phyloP scores from a whole-genome alignment of 2,888 invertebrate genomes.

The Xylota sylvarum region DNA sequence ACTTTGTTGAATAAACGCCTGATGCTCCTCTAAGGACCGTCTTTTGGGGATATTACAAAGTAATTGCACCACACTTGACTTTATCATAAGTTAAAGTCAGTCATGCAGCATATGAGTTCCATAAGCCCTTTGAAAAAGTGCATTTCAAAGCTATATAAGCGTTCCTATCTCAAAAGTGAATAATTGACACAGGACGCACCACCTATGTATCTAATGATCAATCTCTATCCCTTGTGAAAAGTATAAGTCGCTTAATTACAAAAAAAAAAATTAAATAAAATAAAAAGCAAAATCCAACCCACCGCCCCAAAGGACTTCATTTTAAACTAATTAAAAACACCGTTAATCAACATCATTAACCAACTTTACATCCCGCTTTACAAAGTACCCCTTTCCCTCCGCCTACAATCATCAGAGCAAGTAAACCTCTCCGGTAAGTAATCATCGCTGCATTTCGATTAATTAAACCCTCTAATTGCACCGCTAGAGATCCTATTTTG shows the following conservation, averaged over 20 bases:
- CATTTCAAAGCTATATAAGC: too few species aligned
- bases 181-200: background rate
- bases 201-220: constrained; percentile 4
- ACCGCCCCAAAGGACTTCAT: constrained; percentile 5
- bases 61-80: too few species aligned
- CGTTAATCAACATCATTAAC: constrained; percentile 37
- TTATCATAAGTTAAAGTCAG: too few species aligned
- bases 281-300: constrained; percentile 5
- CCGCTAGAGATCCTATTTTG: constrained; percentile 63
- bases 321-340: constrained; percentile 54
- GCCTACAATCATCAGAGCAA: background rate
- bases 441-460: constrained; percentile 73
- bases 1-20: too few species aligned
- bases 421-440: constrained; percentile 45
- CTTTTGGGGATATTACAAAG: too few species aligned
- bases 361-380: constrained; percentile 16
- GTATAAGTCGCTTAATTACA: constrained; percentile 42
- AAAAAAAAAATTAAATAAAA: constrained; percentile 35
- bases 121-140: too few species aligned
- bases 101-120: too few species aligned
- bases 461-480: constrained; percentile 75
- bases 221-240: background rate
- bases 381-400: constrained; percentile 14
- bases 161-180: too few species aligned
- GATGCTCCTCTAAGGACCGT: too few species aligned